phyloP scores from a whole-genome alignment of 2,888 invertebrate species.

The Pasiphila rectangulata region DNA sequence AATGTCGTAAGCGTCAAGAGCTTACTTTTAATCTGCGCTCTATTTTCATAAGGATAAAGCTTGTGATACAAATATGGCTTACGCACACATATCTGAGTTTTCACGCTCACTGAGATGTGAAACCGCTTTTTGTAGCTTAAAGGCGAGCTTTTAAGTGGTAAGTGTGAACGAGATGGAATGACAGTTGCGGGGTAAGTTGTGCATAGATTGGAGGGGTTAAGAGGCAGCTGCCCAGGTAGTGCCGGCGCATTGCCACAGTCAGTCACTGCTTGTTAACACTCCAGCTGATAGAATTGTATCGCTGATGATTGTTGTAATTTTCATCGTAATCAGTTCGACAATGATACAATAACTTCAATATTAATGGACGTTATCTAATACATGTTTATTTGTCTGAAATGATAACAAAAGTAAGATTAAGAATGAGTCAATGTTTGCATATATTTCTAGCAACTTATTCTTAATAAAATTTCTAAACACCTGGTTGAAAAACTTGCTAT shows the following conservation, averaged over 20 bases:
- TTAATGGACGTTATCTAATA: background rate
- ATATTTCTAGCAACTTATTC: background rate
- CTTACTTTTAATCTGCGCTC: conserved; percentile 53
- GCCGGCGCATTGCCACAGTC: conserved; percentile 68
- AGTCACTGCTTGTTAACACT: conserved; percentile 76
- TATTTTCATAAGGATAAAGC: conserved; percentile 56
- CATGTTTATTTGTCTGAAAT: background rate
- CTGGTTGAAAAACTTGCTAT: no score
- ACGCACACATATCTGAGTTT: conserved; percentile 59
- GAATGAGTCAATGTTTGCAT: no score
- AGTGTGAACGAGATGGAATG: conserved; percentile 64
- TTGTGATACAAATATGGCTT: conserved; percentile 73
- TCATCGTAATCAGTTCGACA: conserved; percentile 5
- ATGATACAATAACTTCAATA: conserved; percentile 1
- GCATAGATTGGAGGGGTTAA: conserved; percentile 65
- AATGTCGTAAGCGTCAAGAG: conserved; percentile 63
- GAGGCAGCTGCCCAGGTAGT: conserved; percentile 79
- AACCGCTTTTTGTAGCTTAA: conserved; percentile 77
- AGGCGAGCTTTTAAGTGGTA: conserved; percentile 59
- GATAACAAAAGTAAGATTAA: background rate
- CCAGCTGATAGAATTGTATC: conserved; percentile 65
- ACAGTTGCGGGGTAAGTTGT: conserved; percentile 67
- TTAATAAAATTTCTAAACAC: no score
- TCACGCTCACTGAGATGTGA: conserved; percentile 57
- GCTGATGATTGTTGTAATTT: conserved; percentile 45